These are phyloP conservation scores for Melieria picta DNA, from an alignment of 2,888 invertebrate genomes.

Conservation along the genomic window DNA sequence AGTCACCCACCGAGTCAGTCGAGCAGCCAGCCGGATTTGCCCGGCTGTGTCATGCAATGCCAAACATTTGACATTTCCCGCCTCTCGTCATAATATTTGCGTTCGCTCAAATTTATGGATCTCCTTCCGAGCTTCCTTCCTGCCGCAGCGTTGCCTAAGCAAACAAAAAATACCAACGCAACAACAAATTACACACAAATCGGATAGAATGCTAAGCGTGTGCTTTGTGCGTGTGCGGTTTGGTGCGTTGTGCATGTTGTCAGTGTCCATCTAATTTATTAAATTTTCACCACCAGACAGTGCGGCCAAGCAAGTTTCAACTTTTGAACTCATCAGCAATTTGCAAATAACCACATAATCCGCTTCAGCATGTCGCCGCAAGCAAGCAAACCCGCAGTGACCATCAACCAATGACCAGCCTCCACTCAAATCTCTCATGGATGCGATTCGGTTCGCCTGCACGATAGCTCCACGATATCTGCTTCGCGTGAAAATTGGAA, in stretches of 20 bases:
- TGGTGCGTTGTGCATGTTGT: constrained; percentile 3
- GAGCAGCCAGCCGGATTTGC: not conserved
- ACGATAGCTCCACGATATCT: too few species aligned
- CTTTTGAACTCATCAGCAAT: too few species aligned
- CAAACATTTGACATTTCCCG: constrained; percentile 21
- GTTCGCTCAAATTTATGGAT: constrained; percentile 20
- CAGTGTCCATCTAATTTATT: constrained; percentile 19
- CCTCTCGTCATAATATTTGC: constrained; percentile 12
- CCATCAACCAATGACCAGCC: too few species aligned
- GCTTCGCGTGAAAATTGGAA: too few species aligned
- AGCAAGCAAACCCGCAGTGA: too few species aligned
- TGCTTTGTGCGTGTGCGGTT: not conserved
- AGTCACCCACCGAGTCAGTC: not conserved
- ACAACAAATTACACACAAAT: constrained; percentile 23
- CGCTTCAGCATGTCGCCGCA: too few species aligned
- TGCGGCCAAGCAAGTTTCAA: too few species aligned
- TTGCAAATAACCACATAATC: too few species aligned
- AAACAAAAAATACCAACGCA: constrained; percentile 13
- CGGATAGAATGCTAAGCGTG: constrained; percentile 18
- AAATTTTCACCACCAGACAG: constrained; percentile 8
- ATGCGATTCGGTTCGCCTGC: too few species aligned
- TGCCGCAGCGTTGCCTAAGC: constrained; percentile 14
- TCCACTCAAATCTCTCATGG: too few species aligned
- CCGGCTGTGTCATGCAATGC: constrained; percentile 11
- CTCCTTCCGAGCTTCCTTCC: constrained; percentile 5